Evolutionary conservation across 1,140 invertebrate genomes (phyloP).

Genomic region (Caenorhabditis inopinata): DNA sequence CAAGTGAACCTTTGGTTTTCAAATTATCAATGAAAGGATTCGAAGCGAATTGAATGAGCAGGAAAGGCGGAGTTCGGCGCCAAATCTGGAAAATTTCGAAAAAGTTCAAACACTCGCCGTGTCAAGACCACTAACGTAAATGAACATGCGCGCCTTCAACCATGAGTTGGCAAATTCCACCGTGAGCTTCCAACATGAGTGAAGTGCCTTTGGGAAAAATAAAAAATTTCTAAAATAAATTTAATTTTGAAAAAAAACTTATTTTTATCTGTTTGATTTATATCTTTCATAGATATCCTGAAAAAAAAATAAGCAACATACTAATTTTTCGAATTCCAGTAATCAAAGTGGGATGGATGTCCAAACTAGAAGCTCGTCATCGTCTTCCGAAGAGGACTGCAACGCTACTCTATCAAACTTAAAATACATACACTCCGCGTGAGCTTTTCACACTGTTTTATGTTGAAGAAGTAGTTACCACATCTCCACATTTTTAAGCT

Average conservation of each 20-base stretch:
- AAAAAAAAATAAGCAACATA: too few species aligned
- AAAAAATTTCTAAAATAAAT: too few species aligned
- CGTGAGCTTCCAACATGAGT: too few species aligned
- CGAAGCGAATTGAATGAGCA: too few species aligned
- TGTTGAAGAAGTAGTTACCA: too few species aligned
- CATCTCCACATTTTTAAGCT: too few species aligned
- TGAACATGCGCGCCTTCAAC: not conserved
- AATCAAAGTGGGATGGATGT: too few species aligned
- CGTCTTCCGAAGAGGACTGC: not conserved
- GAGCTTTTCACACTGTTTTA: not conserved
- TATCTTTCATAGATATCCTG: too few species aligned
- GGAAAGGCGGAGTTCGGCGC: not conserved
- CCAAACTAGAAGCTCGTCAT: not conserved
- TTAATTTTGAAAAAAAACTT: not conserved
- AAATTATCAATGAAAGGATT: not conserved
- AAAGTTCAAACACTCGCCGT: not conserved
- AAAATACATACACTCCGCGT: not conserved
- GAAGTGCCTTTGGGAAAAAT: too few species aligned
- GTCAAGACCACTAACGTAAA: not conserved
- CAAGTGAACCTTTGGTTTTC: too few species aligned
- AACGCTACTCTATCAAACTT: not conserved
- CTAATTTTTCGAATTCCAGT: too few species aligned
- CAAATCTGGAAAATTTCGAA: not conserved
- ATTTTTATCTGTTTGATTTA: not conserved
- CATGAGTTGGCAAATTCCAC: conserved; percentile 9